Conservation (phyloP, 2,888 invertebrate species). For the Meloe dianella region DNA sequence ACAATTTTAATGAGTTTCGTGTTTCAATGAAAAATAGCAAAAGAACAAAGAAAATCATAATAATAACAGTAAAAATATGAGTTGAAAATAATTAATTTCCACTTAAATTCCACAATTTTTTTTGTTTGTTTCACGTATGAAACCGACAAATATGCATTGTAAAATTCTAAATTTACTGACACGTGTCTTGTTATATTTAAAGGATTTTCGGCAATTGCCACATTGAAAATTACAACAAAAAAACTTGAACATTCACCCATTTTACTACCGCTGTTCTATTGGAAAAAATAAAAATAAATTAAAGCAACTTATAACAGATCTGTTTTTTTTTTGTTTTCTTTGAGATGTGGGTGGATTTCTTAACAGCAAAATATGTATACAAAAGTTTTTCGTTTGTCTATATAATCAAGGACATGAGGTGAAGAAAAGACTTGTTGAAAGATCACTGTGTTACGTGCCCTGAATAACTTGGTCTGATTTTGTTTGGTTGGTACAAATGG, state of each 20-base stretch:
- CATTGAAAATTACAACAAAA: not conserved
- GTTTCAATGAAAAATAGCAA: not conserved
- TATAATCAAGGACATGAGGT: constrained; percentile 21
- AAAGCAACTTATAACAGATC: not conserved
- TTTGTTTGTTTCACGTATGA: not conserved
- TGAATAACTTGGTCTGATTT: constrained; percentile 17
- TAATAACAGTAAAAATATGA: not conserved
- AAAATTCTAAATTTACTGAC: not conserved
- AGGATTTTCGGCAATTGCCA: not conserved
- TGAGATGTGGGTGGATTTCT: not conserved
- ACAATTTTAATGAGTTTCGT: constrained; percentile 7
- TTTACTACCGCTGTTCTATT: not conserved
- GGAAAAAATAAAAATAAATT: not conserved
- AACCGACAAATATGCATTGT: not conserved
- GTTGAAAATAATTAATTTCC: too few relatives aligned
- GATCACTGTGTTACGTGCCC: constrained; percentile 24
- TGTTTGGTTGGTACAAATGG: not conserved
- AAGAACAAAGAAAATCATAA: constrained; percentile 1
- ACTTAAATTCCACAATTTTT: not conserved
- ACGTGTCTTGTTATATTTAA: constrained; percentile 1
- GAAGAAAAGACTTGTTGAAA: constrained; percentile 23
- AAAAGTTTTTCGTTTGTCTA: constrained; percentile 16
- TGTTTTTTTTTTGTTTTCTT: too few relatives aligned
- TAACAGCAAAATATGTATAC: not conserved
- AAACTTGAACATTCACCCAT: not conserved